phyloP scores from a whole-genome alignment of 2,113 vertebrate genomes.

The Ptyas mucosa region DNA sequence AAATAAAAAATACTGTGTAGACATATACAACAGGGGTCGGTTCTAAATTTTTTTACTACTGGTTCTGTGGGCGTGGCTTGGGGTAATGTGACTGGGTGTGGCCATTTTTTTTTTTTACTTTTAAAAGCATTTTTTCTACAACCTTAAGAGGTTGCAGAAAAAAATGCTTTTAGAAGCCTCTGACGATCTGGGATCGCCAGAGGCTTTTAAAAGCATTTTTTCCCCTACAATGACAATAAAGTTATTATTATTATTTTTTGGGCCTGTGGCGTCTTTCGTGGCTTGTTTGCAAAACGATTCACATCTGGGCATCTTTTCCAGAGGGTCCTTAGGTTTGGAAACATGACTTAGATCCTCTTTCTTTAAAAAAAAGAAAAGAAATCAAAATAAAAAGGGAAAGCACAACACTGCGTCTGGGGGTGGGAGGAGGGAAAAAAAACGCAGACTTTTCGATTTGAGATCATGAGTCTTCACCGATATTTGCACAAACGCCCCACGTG shows the following conservation, averaged over 20 bases:
- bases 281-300: neutral
- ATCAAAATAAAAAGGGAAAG: neutral
- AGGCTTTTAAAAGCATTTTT: too few species aligned
- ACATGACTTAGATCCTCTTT: neutral
- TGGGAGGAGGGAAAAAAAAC: neutral
- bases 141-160: too few species aligned
- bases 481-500: neutral
- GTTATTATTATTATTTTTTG: neutral
- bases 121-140: too few species aligned
- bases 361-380: neutral
- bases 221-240: too few species aligned
- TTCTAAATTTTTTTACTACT: too few species aligned
- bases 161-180: too few species aligned
- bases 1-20: too few species aligned
- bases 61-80: too few species aligned
- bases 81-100: too few species aligned
- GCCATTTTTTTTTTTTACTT: too few species aligned
- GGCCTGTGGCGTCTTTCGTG: neutral
- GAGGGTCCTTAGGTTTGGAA: neutral
- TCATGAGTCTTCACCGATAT: neutral
- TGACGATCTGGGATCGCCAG: too few species aligned
- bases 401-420: neutral
- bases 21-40: too few species aligned
- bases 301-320: neutral
- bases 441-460: neutral